Evolutionary conservation across 2,113 vertebrate genomes (phyloP), one percentile per base, ranked within the genome.

Genomic region (Euleptes europaea): DNA sequence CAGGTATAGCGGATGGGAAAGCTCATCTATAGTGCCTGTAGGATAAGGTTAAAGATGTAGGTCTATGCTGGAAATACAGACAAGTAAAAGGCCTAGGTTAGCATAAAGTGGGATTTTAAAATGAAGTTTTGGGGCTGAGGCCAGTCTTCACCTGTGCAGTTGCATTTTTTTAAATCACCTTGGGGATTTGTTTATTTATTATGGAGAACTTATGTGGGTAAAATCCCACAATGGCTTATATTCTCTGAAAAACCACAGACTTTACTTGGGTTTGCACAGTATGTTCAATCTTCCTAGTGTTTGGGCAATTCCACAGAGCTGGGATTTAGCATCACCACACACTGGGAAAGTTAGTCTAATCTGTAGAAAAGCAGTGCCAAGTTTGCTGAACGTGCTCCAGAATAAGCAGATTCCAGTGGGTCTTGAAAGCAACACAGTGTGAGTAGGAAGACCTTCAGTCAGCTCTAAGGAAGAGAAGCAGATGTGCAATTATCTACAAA

Each of bases 361-460:
- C 19, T 65, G 28, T 23, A 72, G 28, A 72, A 13, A 47, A 83
- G 26, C 17, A 49, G 4, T 78, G 51, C 66, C 66, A 87, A 63
- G 51, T 57, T 60, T 86, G 47, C 44, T 81, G 78, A 75, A 74
- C 35, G 9, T 60, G n/a, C 65, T 78, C 49, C 73, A 87, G 67
- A 66, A 83, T 42, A 78, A 83, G 80, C 75, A 83, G 33, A 78
- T 71, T 65, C 51, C 67, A 78, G 42, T 66, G 19, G 23, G 19
- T 72, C 51, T 65, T 51, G 63, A 77, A 78, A 83, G 51, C 66
- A 77, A 23, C 67, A 77, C 31, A 71, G 26, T 35, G 23, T 63
- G 65, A 78, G 67, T 47, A 17, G 23, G 4, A 54, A 71, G n/a
- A 83, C 67, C 67, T 65, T 49, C 17, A 38, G 11, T 66, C 11